Conservation (phyloP, 2,113 vertebrate species). For the Dunckerocampus dactyliophorus region DNA sequence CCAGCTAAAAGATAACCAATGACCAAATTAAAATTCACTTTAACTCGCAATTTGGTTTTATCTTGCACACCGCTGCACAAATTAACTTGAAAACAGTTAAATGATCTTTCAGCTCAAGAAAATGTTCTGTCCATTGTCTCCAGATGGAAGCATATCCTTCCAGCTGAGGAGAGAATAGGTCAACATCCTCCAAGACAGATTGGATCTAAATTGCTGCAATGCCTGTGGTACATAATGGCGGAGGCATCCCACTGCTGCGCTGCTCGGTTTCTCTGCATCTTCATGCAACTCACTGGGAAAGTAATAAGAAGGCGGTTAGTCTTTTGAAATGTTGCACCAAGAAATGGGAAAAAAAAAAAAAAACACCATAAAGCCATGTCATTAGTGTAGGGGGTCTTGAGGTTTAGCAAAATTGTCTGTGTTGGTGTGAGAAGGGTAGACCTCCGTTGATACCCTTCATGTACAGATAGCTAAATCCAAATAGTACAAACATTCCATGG, state of each 20-base stretch:
- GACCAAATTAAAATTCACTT: not conserved
- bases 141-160: slow-evolving; percentile 26
- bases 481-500: slow-evolving; percentile 31
- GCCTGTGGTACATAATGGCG: slow-evolving; percentile 38
- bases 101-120: slow-evolving; percentile 10
- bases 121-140: slow-evolving; percentile 36
- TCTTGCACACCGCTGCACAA: not conserved
- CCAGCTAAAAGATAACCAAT: not conserved
- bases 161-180: slow-evolving; percentile 43
- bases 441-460: slow-evolving; percentile 11
- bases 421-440: slow-evolving; percentile 16
- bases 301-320: slow-evolving; percentile 47
- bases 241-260: slow-evolving; percentile 17
- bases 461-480: slow-evolving; percentile 41
- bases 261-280: slow-evolving; percentile 17
- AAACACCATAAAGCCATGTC: slow-evolving; percentile 29
- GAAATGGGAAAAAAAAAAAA: not conserved
- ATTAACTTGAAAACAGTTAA: not conserved
- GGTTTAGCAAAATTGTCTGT: slow-evolving; percentile 54
- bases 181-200: slow-evolving; percentile 49
- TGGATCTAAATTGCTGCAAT: slow-evolving; percentile 66
- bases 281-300: slow-evolving; percentile 31
- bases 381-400: slow-evolving; percentile 34
- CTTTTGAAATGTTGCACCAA: slow-evolving; percentile 23
- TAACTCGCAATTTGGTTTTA: not conserved